Percentiles rank a stretch among this genome's conserved stretches.
Evolutionary conservation across 2,888 invertebrate genomes (phyloP).

Genomic region (Craniophora ligustri): DNA sequence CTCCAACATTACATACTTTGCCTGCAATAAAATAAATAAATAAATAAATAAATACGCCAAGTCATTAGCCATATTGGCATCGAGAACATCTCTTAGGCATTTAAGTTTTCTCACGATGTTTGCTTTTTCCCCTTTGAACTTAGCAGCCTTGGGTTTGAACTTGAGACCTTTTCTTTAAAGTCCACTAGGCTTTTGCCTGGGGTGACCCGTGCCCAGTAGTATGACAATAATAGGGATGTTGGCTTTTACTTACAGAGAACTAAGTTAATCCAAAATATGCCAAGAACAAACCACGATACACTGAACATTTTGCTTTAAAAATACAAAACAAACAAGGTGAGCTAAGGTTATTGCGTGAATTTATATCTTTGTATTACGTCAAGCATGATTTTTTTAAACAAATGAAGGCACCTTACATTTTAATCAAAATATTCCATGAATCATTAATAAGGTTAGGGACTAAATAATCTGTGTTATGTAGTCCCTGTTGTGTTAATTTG

Average conservation of each 20-base stretch:
- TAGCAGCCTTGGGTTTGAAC: no score
- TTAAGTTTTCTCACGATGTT: no score
- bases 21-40: neutral
- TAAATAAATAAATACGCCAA: neutral
- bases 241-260: conserved; percentile 6
- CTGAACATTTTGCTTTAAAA: conserved; percentile 9
- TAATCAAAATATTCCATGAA: neutral
- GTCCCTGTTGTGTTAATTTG: neutral
- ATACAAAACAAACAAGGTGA: neutral
- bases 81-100: no score
- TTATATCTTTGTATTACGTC: neutral
- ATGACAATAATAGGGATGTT: no score
- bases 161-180: no score
- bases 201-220: no score
- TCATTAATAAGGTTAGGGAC: neutral
- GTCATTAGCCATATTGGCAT: no score
- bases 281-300: neutral
- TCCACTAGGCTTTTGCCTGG: no score
- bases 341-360: neutral
- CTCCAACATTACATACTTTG: conserved; percentile 1
- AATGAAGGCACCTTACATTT: neutral
- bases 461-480: neutral
- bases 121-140: no score
- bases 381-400: neutral
- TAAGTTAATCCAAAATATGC: conserved; percentile 1